Base-by-base conservation (phyloP, 2,113 vertebrate genomes). In the Himantopus leucocephalus region DNA sequence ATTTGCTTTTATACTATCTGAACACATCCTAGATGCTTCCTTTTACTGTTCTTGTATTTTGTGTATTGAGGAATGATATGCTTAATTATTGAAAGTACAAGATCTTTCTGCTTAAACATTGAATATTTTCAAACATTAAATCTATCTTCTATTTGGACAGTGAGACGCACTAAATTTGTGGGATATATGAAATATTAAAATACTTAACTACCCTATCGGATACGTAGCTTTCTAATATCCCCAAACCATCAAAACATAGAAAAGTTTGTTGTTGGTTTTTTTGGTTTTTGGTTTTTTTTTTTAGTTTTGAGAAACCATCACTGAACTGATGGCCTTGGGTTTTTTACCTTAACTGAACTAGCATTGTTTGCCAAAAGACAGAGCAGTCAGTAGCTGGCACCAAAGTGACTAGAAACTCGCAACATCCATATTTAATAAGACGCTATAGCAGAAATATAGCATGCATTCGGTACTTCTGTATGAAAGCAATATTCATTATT, bases 401-500 rank as follows among this genome's bases (percentile, higher is more conserved):
- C 21, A 59, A 87, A 90, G 86, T 70, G 87, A 92, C 94, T 73
- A 95, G 76, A 97, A 97, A 96, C 48, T 77, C 66, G 77, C 73
- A 93, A n/a, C 90, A 98, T 98, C 88, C 97, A 98, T 98, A 98
- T 98, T 98, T 98, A 98, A 98, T 98, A 86, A 86, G 95, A 91
- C 17, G n/a, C 27, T 94, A 95, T 66, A 97, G 91, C 83, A 98
- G 94, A 98, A 97, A 97, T 97, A 97, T 53, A 92, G 95, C 64
- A 75, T 58, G 59, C 35, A 32, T 93, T 96, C 93, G 80, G 87
- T 72, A 93, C 89, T 90, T 94, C 95, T 85, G 84, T 79, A 95
- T 58, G 78, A 97, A 97, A 97, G 96, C 95, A 97, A 97, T 98
- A 97, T 96, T 98, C 97, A 97, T 97, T 97, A 98, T 98, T 97